Percentiles rank a stretch among this genome's conserved stretches.
Conservation (phyloP, 2,888 invertebrate species). For the Molorchus minor region DNA sequence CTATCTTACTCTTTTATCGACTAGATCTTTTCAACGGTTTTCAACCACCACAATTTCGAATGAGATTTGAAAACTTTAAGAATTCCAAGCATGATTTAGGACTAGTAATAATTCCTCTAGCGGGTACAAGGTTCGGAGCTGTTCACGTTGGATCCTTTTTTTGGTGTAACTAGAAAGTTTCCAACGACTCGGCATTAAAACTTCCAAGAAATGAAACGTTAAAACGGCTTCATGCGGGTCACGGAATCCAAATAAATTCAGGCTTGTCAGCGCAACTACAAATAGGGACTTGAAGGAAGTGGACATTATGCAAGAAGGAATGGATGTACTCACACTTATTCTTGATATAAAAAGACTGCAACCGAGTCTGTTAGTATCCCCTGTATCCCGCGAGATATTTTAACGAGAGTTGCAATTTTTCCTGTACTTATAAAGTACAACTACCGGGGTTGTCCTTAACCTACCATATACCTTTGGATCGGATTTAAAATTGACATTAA, state of each 20-base stretch:
- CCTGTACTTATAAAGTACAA: too few relatives aligned
- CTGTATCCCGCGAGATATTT: too few relatives aligned
- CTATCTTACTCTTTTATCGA: too few relatives aligned
- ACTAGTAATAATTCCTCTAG: neutral
- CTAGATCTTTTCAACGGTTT: too few relatives aligned
- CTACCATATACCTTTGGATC: too few relatives aligned
- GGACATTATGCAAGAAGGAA: neutral
- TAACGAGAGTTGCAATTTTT: too few relatives aligned
- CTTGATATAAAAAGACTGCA: too few relatives aligned
- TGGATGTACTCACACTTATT: too few relatives aligned
- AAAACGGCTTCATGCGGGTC: constrained; percentile 7
- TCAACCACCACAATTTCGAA: too few relatives aligned
- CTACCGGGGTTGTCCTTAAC: too few relatives aligned
- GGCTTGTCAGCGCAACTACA: constrained; percentile 11
- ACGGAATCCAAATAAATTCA: constrained; percentile 16
- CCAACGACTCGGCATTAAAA: neutral
- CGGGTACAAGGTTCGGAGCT: neutral
- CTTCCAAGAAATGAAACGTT: constrained; percentile 1
- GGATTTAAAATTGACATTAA: constrained; percentile 2
- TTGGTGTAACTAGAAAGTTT: neutral
- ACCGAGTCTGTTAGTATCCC: too few relatives aligned
- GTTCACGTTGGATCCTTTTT: neutral
- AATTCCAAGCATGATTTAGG: neutral
- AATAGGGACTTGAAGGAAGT: constrained; percentile 5
- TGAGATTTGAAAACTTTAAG: too few relatives aligned